Conservation (phyloP, 1,140 invertebrate genomes). For the Linepithema humile region DNA sequence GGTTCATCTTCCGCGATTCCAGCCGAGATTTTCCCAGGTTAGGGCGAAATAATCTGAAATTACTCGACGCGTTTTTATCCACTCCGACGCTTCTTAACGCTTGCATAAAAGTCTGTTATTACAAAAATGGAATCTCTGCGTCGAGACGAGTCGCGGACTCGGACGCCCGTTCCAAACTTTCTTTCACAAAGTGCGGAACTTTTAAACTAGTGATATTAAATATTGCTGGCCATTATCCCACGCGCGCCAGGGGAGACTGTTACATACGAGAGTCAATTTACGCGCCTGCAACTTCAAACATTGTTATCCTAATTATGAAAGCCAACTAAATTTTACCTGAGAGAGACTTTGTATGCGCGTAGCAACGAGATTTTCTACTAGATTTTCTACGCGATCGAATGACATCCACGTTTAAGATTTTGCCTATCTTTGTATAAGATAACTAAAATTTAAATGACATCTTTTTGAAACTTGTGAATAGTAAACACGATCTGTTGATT, state of each 20-base stretch:
- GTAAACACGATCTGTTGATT: too few relatives aligned
- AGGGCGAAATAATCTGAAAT: slow-evolving; percentile 43
- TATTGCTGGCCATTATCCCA: slow-evolving; percentile 25
- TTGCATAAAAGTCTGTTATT: slow-evolving; percentile 37
- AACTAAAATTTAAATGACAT: too few relatives aligned
- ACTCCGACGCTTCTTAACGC: slow-evolving; percentile 36
- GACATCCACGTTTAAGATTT: not conserved
- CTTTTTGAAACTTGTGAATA: too few relatives aligned
- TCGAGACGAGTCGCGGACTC: not conserved
- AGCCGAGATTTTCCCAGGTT: not conserved
- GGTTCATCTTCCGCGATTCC: not conserved
- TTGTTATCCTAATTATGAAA: slow-evolving; percentile 42
- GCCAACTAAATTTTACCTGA: slow-evolving; percentile 10
- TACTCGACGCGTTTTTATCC: slow-evolving; percentile 38
- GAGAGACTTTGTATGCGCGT: slow-evolving; percentile 28
- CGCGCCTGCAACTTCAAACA: slow-evolving; percentile 47
- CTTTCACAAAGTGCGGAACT: slow-evolving; percentile 30
- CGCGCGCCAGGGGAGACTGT: slow-evolving; percentile 11
- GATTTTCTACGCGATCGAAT: not conserved
- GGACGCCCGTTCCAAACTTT: slow-evolving; percentile 31
- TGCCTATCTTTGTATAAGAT: not conserved
- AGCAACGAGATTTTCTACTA: slow-evolving; percentile 10
- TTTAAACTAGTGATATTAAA: slow-evolving; percentile 47
- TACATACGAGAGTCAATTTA: slow-evolving; percentile 47
- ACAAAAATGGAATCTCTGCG: slow-evolving; percentile 34